phyloP scores from a whole-genome alignment of 2,888 invertebrate species.

The Liopterus haemorrhoidalis region DNA sequence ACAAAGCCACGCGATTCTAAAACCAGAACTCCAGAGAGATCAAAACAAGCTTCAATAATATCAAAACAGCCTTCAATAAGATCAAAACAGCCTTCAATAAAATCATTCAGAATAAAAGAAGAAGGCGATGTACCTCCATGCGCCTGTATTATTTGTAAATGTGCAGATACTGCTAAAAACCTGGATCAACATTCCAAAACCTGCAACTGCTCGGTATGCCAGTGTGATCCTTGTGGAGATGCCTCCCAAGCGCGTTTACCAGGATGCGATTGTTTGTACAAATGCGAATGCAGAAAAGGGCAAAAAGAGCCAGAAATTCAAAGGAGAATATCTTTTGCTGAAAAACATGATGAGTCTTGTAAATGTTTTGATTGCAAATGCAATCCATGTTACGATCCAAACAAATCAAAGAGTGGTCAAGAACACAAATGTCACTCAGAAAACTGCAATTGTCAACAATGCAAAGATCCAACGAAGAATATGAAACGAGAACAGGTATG shows the following conservation, averaged over 20 bases:
- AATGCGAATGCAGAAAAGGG: background rate
- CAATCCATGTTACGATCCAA: background rate
- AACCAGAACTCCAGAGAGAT: slow-evolving; percentile 14
- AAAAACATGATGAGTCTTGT: slow-evolving; percentile 2
- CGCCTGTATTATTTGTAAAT: no score
- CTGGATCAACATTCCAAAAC: background rate
- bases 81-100: no score
- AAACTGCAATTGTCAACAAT: slow-evolving; percentile 20
- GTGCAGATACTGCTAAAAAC: no score
- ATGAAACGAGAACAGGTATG: slow-evolving; percentile 4
- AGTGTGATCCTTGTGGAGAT: background rate
- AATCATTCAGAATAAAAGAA: no score
- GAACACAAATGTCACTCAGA: slow-evolving; percentile 12
- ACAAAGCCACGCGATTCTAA: background rate
- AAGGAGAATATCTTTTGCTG: background rate
- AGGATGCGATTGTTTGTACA: background rate
- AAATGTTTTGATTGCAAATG: slow-evolving; percentile 26
- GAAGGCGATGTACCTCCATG: no score
- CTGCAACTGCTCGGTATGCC: background rate
- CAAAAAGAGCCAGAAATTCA: background rate
- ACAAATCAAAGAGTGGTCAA: background rate
- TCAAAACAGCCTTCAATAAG: no score
- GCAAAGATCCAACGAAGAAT: slow-evolving; percentile 2
- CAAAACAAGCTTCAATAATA: no score
- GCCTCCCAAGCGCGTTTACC: background rate